Evolutionary conservation across 2,797 vertebrate species (phyloP).

Genomic region (Sebastiscus tertius): DNA sequence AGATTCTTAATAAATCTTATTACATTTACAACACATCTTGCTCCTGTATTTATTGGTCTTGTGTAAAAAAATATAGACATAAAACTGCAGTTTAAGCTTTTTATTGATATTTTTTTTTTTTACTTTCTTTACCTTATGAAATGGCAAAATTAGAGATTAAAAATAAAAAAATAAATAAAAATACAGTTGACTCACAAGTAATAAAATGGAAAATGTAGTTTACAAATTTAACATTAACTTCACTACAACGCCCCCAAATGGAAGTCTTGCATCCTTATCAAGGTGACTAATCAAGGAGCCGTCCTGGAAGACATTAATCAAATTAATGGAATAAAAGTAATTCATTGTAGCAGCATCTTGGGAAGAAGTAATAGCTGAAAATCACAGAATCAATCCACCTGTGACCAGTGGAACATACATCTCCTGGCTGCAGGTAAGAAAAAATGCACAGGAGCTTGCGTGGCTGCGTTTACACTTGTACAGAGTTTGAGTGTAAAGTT

Average conservation of each 20-base stretch:
- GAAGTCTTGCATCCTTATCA: background rate
- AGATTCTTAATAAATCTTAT: conserved; percentile 91
- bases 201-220: conserved; percentile 11
- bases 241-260: conserved; percentile 24
- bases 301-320: background rate
- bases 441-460: background rate
- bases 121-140: conserved; percentile 10
- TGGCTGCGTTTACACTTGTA: background rate
- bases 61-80: background rate
- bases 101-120: conserved; percentile 3
- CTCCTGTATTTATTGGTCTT: conserved; percentile 33
- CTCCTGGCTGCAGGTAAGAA: background rate
- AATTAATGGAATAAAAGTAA: background rate
- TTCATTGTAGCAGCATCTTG: background rate
- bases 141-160: background rate
- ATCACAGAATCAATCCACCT: background rate
- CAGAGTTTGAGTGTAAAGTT: background rate
- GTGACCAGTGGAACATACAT: background rate
- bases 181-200: background rate
- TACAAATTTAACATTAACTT: background rate
- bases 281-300: background rate
- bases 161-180: conserved; percentile 29
- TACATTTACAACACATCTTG: conserved; percentile 83
- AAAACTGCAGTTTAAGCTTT: background rate
- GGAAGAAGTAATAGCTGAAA: background rate